Evolutionary conservation across 2,888 invertebrate genomes (phyloP), one percentile per base, ranked within the genome.

Genomic region (Criorhina ranunculi): DNA sequence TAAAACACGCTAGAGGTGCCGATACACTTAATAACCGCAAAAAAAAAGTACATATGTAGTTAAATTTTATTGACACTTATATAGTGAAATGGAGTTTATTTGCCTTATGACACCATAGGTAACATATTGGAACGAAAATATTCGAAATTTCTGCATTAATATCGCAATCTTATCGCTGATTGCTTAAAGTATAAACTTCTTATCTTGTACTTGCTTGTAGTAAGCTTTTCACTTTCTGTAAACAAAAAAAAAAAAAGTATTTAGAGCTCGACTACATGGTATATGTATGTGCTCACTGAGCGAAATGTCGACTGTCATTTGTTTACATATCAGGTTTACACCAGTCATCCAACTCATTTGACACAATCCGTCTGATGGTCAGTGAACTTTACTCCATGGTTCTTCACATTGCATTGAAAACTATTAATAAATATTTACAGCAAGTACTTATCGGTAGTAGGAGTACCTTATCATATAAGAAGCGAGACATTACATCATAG

Each of bases 391-490:
- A 15, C 19, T 51, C 19, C 3, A 33, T 12, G 29, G 35, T 44
- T 19, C 24, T 24, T 83, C 64, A 57, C 31, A 31, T 69, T 80
- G 24, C 29, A 24, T 69, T 80, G 24, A 24, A 24, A 24, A 24
- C 24, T 24, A 4, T 24, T 24, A 4, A 24, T 24, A 24, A 24
- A 24, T 24, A 24, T 24, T 24, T 24, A 24, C 24, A 24, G n/a
- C n/a, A n/a, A n/a, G n/a, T n/a, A n/a, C n/a, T n/a, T n/a, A n/a
- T n/a, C n/a, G n/a, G n/a, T n/a, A n/a, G n/a, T n/a, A n/a, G n/a
- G n/a, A n/a, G n/a, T n/a, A n/a, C n/a, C n/a, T n/a, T n/a, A n/a
- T n/a, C n/a, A n/a, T n/a, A n/a, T n/a, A n/a, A n/a, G n/a, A n/a
- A n/a, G n/a, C n/a, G n/a, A 24, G 24, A 24, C 24, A 24, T 24